phyloP scores from a whole-genome alignment of 2,888 invertebrate species.

The Coelinius sp. region DNA sequence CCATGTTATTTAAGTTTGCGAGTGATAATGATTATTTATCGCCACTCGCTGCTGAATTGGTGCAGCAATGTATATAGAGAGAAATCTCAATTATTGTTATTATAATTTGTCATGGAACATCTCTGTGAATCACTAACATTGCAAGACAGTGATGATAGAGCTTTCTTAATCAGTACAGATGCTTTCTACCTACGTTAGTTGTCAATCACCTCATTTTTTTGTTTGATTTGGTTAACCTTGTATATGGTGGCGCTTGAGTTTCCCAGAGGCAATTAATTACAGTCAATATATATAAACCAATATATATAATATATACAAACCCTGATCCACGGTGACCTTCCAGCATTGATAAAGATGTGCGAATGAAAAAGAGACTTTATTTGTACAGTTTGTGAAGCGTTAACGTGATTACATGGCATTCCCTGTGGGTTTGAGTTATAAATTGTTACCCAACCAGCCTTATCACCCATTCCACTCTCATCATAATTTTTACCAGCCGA shows the following conservation, averaged over 20 bases:
- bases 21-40: conserved; percentile 7
- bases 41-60: neutral
- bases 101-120: neutral
- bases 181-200: neutral
- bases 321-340: neutral
- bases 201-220: neutral
- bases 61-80: too few relatives aligned
- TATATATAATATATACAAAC: too few relatives aligned
- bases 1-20: neutral
- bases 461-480: conserved; percentile 9
- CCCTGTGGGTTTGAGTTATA: neutral
- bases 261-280: neutral
- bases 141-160: neutral
- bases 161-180: neutral
- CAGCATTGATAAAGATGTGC: neutral
- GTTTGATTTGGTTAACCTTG: neutral
- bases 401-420: neutral
- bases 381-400: neutral
- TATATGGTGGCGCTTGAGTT: neutral
- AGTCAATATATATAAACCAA: too few relatives aligned
- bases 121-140: neutral
- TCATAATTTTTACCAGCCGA: neutral
- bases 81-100: neutral
- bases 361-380: neutral
- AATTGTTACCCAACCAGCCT: neutral